These are phyloP conservation scores for Chaunax sp. DNA, from an alignment of 2,797 vertebrate species.

Conservation along the genomic window DNA sequence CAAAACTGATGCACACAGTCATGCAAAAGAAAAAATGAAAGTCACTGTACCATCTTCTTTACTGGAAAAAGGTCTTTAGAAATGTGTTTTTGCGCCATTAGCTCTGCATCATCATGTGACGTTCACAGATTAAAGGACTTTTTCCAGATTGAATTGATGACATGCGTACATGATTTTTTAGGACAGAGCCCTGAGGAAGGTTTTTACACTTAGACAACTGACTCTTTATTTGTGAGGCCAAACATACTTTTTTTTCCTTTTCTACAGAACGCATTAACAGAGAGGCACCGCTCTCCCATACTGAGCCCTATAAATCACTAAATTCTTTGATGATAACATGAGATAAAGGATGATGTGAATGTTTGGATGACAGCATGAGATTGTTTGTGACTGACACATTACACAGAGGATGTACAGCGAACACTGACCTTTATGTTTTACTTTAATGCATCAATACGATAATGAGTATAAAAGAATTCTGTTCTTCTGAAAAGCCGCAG, in stretches of 20 bases:
- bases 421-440: no score
- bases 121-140: conserved; percentile 19
- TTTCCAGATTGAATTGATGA: conserved; percentile 38
- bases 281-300: conserved; percentile 8
- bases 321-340: conserved; percentile 16
- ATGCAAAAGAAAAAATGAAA: background rate
- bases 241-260: conserved; percentile 5
- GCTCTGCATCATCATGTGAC: conserved; percentile 48
- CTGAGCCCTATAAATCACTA: conserved; percentile 11
- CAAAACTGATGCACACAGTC: conserved; percentile 9
- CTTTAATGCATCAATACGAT: no score
- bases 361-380: conserved; percentile 3
- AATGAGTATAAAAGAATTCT: no score
- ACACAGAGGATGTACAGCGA: background rate
- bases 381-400: background rate
- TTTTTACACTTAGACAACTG: conserved; percentile 26
- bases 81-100: conserved; percentile 36
- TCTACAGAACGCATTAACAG: conserved; percentile 13
- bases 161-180: conserved; percentile 6
- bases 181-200: conserved; percentile 21
- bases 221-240: conserved; percentile 29
- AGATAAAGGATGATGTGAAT: conserved; percentile 23
- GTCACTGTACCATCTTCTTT: background rate
- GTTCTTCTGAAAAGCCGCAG: no score
- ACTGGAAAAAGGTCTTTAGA: conserved; percentile 19